Base-by-base conservation (phyloP, 2,113 vertebrate genomes). In the Phyllopteryx taeniolatus region DNA sequence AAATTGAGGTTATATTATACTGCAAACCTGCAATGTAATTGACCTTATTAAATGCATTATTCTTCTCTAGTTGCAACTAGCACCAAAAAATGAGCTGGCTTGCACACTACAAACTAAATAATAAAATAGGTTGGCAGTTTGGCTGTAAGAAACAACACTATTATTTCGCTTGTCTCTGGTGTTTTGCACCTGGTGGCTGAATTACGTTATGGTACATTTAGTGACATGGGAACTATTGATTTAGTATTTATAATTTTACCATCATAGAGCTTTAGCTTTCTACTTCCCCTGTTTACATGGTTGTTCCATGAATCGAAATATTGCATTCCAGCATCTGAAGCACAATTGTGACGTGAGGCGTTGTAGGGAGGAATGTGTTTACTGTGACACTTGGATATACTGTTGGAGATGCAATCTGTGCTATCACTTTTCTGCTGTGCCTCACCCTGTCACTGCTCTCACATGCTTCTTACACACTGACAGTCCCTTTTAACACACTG, bases 361-460 rank as follows among this genome's bases (percentile, higher is more conserved):
- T 66, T 42, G 35, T 44, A 46, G 14, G 46, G 63, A 44, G 44
- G 49, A 57, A 39, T 8, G 33, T 61, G 67, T 64, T 72, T 33
- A 60, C 43, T 76, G 69, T 76, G 69, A 84, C 67, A 64, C 46
- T 73, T 68, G 69, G 77, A 42, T 65, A 72, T 31, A 20, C 56
- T 27, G 56, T 72, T 70, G 15, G 69, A 42, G 71, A 68, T 39
- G 74, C 79, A 42, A 71, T 81, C 85, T 86, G 71, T 80, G 77
- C 51, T 12, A 46, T 74, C 72, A 70, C 74, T 72, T 68, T 74
- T 54, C 75, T 43, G 27, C 65, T 73, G 67, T 42, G 63, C 49
- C 80, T 73, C 78, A 73, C 42, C 5, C 46, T 64, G 69, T 84
- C 77, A 70, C 35, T 70, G 71, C 76, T 63, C 33, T 31, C 46